These are phyloP conservation scores for Nudaria mundana DNA, from an alignment of 2,888 invertebrate genomes.

Conservation along the genomic window DNA sequence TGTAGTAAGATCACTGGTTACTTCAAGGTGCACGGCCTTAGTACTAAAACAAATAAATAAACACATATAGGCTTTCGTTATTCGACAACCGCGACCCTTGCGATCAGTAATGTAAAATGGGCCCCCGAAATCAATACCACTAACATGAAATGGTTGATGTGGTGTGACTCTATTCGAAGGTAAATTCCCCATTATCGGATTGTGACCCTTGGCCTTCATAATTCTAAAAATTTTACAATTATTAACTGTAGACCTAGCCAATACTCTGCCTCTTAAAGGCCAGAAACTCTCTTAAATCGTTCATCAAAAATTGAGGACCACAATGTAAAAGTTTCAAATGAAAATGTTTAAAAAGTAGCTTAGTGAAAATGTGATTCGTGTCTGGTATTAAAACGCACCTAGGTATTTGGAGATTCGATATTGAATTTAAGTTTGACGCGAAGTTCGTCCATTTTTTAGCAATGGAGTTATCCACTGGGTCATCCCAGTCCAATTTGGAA, in stretches of 20 bases:
- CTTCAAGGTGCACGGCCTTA: neutral
- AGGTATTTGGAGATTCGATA: neutral
- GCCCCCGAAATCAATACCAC: neutral
- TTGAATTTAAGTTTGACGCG: neutral
- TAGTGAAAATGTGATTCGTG: neutral
- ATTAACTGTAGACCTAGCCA: neutral
- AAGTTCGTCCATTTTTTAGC: neutral
- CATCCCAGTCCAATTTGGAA: neutral
- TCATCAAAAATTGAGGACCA: neutral
- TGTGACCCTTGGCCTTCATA: neutral
- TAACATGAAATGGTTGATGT: neutral
- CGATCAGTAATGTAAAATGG: neutral
- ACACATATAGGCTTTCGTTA: neutral
- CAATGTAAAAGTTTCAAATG: neutral
- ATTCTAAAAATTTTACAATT: neutral
- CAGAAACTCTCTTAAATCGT: neutral
- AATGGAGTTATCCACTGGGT: neutral
- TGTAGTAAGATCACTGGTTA: neutral
- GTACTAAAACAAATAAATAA: neutral
- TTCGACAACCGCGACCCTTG: neutral
- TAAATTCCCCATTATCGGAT: neutral
- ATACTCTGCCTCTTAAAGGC: neutral
- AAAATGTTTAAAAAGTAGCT: neutral
- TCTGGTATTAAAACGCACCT: neutral
- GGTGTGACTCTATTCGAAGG: neutral